These are phyloP conservation scores for Pyrrhia umbra DNA, from an alignment of 2,888 invertebrate species.

Conservation along the genomic window DNA sequence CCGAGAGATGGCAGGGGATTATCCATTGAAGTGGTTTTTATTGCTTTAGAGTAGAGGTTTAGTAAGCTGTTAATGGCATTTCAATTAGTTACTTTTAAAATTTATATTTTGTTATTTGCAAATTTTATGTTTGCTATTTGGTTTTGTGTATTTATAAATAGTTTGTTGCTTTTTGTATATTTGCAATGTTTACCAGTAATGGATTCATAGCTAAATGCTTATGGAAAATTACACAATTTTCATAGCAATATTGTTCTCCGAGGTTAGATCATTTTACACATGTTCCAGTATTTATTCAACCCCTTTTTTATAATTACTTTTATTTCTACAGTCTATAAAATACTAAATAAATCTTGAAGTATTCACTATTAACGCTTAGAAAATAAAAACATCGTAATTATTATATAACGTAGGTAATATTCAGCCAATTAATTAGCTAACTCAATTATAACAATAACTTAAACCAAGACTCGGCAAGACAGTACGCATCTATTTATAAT, in stretches of 20 bases:
- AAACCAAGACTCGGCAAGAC: constrained; percentile 17
- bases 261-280: no score
- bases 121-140: neutral
- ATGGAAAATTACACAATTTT: no score
- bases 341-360: no score
- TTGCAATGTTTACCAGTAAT: no score
- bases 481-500: constrained; percentile 66
- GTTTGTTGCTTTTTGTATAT: no score
- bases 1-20: constrained; percentile 22
- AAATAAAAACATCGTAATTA: no score
- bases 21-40: constrained; percentile 45
- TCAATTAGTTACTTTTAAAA: constrained; percentile 15
- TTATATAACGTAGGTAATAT: neutral
- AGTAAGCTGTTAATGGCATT: neutral
- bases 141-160: neutral
- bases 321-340: no score
- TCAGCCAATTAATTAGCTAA: neutral
- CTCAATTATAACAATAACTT: constrained; percentile 2
- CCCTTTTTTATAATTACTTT: no score
- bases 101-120: constrained; percentile 6
- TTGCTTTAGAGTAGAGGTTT: constrained; percentile 33
- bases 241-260: no score
- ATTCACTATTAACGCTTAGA: no score
- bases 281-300: no score
- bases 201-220: no score